Evolutionary conservation across 2,888 invertebrate species (phyloP).

Genomic region (Diaperis boleti): DNA sequence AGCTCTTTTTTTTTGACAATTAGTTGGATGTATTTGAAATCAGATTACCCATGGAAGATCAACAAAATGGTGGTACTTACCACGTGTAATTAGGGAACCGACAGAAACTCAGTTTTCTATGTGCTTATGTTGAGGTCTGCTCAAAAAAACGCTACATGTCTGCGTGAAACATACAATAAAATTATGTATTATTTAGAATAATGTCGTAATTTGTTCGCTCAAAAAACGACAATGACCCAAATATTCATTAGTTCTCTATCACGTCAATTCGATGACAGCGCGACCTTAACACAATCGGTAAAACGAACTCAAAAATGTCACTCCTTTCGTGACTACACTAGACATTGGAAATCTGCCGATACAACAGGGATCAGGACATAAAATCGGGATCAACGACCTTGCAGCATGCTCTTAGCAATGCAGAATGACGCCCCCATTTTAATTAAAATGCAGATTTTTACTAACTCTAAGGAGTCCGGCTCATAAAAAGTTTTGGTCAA

Average conservation of each 20-base stretch:
- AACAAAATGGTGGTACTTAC: too few species aligned
- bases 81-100: too few species aligned
- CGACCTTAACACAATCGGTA: not conserved
- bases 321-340: not conserved
- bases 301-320: not conserved
- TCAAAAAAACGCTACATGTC: too few species aligned
- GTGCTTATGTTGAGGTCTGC: too few species aligned
- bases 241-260: constrained; percentile 24
- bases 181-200: constrained; percentile 36
- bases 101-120: too few species aligned
- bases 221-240: constrained; percentile 40
- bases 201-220: constrained; percentile 39
- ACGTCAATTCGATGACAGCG: not conserved
- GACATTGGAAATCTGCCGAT: constrained; percentile 9
- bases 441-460: constrained; percentile 4
- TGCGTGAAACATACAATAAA: constrained; percentile 4
- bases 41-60: too few species aligned
- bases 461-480: too few species aligned
- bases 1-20: too few species aligned
- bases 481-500: not conserved
- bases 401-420: not conserved
- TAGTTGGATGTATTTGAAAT: too few species aligned
- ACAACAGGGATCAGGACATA: not conserved
- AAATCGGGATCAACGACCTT: constrained; percentile 12
- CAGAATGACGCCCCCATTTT: not conserved